A percentile compares a stretch with the other conserved stretches of the same genome.
Evolutionary conservation across 2,113 vertebrate genomes (phyloP).

Genomic region (Zapus hudsonius): DNA sequence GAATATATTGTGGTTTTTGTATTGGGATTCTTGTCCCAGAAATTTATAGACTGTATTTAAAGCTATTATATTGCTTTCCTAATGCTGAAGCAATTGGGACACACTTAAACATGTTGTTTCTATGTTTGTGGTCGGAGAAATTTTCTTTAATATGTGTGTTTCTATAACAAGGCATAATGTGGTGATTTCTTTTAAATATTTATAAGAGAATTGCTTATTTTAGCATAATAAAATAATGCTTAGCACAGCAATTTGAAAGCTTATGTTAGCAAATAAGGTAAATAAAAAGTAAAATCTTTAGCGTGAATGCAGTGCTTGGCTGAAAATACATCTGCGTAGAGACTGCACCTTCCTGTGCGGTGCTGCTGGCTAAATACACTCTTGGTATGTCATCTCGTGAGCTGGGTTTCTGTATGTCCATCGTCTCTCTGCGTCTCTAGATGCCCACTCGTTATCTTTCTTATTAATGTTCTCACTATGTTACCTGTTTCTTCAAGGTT

Average conservation of each 20-base stretch:
- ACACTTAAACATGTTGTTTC: conserved; percentile 1
- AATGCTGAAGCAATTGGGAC: neutral
- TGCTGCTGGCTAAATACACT: neutral
- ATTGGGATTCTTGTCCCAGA: conserved; percentile 1
- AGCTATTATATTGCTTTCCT: neutral
- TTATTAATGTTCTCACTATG: neutral
- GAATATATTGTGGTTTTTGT: conserved; percentile 19
- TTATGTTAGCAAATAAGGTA: conserved; percentile 28
- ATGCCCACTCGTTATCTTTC: neutral
- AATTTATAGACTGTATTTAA: conserved; percentile 41
- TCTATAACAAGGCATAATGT: conserved; percentile 38
- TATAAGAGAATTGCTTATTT: conserved; percentile 63
- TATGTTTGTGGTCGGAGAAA: neutral
- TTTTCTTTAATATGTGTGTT: conserved; percentile 42
- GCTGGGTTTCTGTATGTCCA: neutral
- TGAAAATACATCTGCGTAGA: conserved; percentile 19
- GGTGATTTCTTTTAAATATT: conserved; percentile 66
- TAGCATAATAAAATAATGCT: conserved; percentile 54
- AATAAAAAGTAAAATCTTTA: conserved; percentile 36
- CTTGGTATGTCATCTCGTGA: neutral
- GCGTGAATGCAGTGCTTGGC: neutral
- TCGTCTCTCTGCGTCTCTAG: neutral
- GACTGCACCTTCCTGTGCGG: neutral
- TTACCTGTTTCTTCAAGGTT: neutral
- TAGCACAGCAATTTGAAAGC: conserved; percentile 42